Conservation (phyloP, 2,113 vertebrate species). For the Salvator merianae region DNA sequence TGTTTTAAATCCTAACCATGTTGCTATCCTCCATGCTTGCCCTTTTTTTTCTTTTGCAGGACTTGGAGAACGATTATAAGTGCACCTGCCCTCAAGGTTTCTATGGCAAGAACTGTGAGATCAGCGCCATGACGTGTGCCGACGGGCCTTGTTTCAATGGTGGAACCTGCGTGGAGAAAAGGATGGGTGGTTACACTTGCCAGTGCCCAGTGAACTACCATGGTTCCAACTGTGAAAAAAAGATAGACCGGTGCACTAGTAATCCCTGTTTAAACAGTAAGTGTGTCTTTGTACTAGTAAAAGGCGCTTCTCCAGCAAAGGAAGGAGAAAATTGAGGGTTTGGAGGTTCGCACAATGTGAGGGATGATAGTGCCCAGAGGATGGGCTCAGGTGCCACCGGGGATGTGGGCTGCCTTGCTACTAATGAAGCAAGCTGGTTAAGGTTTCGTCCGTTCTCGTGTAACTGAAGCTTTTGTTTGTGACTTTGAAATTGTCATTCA, state of each 20-base stretch:
- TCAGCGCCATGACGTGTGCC: slow-evolving; percentile 83
- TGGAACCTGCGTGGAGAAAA: slow-evolving; percentile 79
- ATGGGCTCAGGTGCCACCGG: too few relatives aligned
- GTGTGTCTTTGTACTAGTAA: neutral
- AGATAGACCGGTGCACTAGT: slow-evolving; percentile 83
- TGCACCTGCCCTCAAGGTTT: slow-evolving; percentile 89
- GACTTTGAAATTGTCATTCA: too few relatives aligned
- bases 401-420: too few relatives aligned
- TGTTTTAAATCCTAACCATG: neutral
- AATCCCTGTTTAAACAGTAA: slow-evolving; percentile 83
- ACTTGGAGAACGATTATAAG: slow-evolving; percentile 75
- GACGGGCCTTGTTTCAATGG: slow-evolving; percentile 88
- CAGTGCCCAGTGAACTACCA: slow-evolving; percentile 78
- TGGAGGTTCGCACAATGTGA: too few relatives aligned
- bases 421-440: too few relatives aligned
- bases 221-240: slow-evolving; percentile 93
- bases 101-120: slow-evolving; percentile 86
- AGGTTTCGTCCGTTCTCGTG: too few relatives aligned
- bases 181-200: slow-evolving; percentile 79
- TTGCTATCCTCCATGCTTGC: neutral
- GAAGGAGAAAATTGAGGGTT: too few relatives aligned
- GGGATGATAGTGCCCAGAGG: too few relatives aligned
- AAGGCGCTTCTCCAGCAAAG: too few relatives aligned
- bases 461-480: too few relatives aligned
- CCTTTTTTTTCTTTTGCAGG: slow-evolving; percentile 68